Percentiles rank a stretch among this genome's conserved stretches.
phyloP scores from a whole-genome alignment of 2,113 vertebrate genomes.

The Solea solea region DNA sequence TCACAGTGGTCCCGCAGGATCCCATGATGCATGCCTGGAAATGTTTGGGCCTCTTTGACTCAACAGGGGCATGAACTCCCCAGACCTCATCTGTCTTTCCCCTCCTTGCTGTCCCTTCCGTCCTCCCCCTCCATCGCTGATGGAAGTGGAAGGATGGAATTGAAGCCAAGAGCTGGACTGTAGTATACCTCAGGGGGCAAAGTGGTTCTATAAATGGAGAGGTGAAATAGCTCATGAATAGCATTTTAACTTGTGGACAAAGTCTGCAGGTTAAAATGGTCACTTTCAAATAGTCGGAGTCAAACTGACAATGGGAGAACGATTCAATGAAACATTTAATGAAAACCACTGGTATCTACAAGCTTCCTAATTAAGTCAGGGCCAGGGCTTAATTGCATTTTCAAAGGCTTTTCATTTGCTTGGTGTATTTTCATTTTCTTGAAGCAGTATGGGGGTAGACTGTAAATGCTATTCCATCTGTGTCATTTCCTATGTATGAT shows the following conservation, averaged over 20 bases:
- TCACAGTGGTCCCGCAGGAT: conserved; percentile 57
- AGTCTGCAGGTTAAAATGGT: conserved; percentile 59
- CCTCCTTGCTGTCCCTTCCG: conserved; percentile 12
- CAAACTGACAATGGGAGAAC: conserved; percentile 58
- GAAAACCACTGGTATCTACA: conserved; percentile 69
- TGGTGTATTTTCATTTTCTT: conserved; percentile 58
- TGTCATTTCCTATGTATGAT: conserved; percentile 62
- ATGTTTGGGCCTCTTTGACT: conserved; percentile 59
- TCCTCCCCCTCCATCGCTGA: conserved; percentile 25
- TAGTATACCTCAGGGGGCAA: conserved; percentile 54
- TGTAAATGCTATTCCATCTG: conserved; percentile 42
- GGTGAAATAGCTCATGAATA: conserved; percentile 61
- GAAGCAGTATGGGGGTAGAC: conserved; percentile 24
- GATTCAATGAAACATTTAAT: conserved; percentile 68
- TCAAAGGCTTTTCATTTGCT: conserved; percentile 67
- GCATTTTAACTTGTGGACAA: conserved; percentile 52
- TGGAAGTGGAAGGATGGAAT: conserved; percentile 51
- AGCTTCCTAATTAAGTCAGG: conserved; percentile 70
- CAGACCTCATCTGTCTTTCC: conserved; percentile 47
- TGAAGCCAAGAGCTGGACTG: conserved; percentile 52
- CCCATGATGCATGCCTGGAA: conserved; percentile 56
- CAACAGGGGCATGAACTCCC: conserved; percentile 30
- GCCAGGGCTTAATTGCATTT: conserved; percentile 72
- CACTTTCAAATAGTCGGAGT: conserved; percentile 51
- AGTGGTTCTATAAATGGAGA: conserved; percentile 64